phyloP scores from a whole-genome alignment of 1,140 invertebrate species.

The Diorhabda carinulata region DNA sequence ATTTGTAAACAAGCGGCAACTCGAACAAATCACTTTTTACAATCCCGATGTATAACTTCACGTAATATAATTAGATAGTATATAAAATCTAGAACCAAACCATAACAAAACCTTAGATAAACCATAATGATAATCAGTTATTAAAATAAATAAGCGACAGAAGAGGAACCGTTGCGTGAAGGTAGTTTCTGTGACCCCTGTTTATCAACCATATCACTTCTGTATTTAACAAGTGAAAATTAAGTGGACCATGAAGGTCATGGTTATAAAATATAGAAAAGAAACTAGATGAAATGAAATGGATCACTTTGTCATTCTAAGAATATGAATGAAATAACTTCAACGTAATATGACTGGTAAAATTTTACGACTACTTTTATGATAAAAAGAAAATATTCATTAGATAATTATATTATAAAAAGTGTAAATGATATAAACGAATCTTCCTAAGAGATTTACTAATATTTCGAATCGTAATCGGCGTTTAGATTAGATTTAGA shows the following conservation, averaged over 20 bases:
- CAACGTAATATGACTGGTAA: background rate
- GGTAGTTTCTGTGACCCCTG: slow-evolving; percentile 9
- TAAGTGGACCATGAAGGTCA: slow-evolving; percentile 16
- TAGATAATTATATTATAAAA: no score
- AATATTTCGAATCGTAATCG: no score
- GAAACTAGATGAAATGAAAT: slow-evolving; percentile 6
- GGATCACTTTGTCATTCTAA: background rate
- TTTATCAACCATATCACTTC: slow-evolving; percentile 8
- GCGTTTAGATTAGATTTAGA: no score
- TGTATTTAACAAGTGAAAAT: slow-evolving; percentile 3
- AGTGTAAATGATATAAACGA: no score
- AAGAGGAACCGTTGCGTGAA: background rate
- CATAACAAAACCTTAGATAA: no score
- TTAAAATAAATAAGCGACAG: background rate
- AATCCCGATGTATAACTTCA: no score
- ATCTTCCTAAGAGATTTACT: no score
- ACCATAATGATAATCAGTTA: background rate
- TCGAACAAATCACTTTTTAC: no score
- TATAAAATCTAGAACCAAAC: no score
- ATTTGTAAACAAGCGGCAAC: no score
- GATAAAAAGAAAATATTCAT: no score
- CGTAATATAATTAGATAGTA: no score
- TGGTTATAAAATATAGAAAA: slow-evolving; percentile 7
- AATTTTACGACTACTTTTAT: background rate
- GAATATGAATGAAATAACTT: background rate